Evolutionary conservation across 2,888 invertebrate species (phyloP).

Genomic region (Diarsia mendica): DNA sequence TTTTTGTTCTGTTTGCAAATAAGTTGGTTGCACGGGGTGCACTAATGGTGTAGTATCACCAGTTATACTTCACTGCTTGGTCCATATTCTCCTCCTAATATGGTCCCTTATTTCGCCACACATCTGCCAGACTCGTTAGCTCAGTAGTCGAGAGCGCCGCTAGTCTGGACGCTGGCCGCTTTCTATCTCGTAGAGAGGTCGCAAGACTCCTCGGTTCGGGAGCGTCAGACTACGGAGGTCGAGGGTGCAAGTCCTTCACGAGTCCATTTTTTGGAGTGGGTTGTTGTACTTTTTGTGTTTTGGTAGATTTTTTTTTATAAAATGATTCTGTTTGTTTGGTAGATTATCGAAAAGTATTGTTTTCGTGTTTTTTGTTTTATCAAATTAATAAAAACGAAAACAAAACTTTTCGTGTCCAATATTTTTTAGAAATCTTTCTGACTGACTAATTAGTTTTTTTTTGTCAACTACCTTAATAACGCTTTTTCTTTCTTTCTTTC

Average conservation of each 20-base stretch:
- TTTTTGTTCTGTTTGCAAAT: too few relatives aligned
- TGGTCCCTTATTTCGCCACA: constrained; percentile 8
- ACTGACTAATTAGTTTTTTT: too few relatives aligned
- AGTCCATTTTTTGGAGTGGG: constrained; percentile 36
- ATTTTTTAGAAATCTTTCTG: too few relatives aligned
- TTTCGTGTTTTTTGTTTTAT: too few relatives aligned
- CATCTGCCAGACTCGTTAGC: constrained; percentile 42
- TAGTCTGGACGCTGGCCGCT: constrained; percentile 32
- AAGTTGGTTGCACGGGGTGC: neutral
- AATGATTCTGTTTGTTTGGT: neutral
- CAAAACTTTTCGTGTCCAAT: too few relatives aligned
- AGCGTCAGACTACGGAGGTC: constrained; percentile 52
- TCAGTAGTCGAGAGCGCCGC: constrained; percentile 53
- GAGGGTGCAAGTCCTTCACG: constrained; percentile 66
- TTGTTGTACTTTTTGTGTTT: neutral
- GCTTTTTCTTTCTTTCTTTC: neutral
- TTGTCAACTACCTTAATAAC: too few relatives aligned
- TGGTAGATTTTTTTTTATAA: neutral
- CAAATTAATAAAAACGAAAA: too few relatives aligned
- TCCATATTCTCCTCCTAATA: neutral
- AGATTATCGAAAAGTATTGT: too few relatives aligned
- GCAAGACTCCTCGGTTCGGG: constrained; percentile 8
- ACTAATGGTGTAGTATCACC: too few relatives aligned
- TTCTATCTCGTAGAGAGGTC: constrained; percentile 37
- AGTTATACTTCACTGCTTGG: too few relatives aligned